Base-by-base conservation (phyloP, 2,113 vertebrate genomes). In the Limnothrissa miodon region DNA sequence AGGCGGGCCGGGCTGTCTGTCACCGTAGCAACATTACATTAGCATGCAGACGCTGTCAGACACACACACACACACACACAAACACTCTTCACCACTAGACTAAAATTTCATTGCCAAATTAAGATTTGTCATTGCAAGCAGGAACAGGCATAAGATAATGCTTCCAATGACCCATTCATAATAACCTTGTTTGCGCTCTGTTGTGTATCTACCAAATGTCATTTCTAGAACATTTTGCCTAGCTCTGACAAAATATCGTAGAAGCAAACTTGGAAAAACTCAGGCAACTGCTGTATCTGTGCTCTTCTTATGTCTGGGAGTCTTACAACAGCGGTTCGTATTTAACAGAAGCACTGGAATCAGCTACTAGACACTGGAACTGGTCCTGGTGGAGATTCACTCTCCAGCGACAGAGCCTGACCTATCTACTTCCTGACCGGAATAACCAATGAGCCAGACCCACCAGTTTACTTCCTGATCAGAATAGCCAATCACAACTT, bases 341-440 rank as follows among this genome's bases (percentile, higher is more conserved):
- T 62, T 29, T n/a, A 62, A 42, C 42, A 42, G 42, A 42, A 6
- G 42, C 42, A 42, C 42, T 42, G 42, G 42, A 4, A 42, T 42
- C 42, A 2, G n/a, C 9, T 25, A 62, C 59, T 11, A 62, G 6
- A 62, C n/a, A 0, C 59, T 62, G 59, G 59, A 62, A 29, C 59
- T 8, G 36, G n/a, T 39, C 85, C 62, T 45, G 42, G 79, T 36
- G 11, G 53, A 82, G 25, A 5, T 45, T 79, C 80, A 82, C 81
- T 80, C 46, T 80, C 86, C 79, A 88, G 85, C 87, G 81, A 82
- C 39, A 17, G 5, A 29, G n/a, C 66, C 39, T 59, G 56, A 78
- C 70, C 21, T 9, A 79, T 4, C 82, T 82, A 81, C 82, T 83
- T 53, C 42, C 86, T 86, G 87, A 70, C 45, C 21, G 29, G 59